Conservation (phyloP, 2,797 vertebrate species). For the Coendou prehensilis region DNA sequence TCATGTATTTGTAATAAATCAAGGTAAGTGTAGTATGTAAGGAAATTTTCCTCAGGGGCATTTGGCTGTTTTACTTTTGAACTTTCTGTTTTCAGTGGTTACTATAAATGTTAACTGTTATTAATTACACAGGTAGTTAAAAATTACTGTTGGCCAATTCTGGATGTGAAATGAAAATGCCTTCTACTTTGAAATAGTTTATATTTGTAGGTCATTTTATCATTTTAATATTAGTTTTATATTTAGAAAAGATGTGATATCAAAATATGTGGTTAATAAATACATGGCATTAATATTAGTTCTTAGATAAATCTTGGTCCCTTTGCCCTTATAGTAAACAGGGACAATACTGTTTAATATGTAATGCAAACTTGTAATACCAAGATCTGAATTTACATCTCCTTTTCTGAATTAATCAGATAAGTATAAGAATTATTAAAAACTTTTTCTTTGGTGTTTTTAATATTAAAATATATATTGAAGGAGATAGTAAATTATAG, state of each 20-base stretch:
- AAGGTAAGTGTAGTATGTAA: background rate
- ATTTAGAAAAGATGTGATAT: background rate
- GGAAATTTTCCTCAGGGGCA: background rate
- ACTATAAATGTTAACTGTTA: constrained; percentile 14
- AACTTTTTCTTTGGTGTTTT: constrained; percentile 39
- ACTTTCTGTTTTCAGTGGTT: constrained; percentile 3
- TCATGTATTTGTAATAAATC: constrained; percentile 17
- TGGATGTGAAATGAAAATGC: constrained; percentile 29
- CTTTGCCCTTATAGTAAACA: constrained; percentile 34
- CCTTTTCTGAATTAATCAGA: constrained; percentile 12
- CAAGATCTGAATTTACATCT: constrained; percentile 1
- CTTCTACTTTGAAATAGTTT: constrained; percentile 30
- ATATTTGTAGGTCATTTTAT: constrained; percentile 5
- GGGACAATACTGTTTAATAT: background rate
- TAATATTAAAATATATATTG: background rate
- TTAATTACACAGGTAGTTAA: background rate
- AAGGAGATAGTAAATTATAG: constrained; percentile 21
- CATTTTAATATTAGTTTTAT: constrained; percentile 32
- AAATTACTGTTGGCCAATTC: constrained; percentile 5
- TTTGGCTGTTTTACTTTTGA: background rate
- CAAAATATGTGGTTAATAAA: constrained; percentile 5
- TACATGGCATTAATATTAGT: background rate
- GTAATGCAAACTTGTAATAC: background rate
- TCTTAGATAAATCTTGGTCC: constrained; percentile 9
- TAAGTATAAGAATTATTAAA: constrained; percentile 6